Evolutionary conservation across 2,113 vertebrate genomes (phyloP).

Genomic region (Mustela lutreola): DNA sequence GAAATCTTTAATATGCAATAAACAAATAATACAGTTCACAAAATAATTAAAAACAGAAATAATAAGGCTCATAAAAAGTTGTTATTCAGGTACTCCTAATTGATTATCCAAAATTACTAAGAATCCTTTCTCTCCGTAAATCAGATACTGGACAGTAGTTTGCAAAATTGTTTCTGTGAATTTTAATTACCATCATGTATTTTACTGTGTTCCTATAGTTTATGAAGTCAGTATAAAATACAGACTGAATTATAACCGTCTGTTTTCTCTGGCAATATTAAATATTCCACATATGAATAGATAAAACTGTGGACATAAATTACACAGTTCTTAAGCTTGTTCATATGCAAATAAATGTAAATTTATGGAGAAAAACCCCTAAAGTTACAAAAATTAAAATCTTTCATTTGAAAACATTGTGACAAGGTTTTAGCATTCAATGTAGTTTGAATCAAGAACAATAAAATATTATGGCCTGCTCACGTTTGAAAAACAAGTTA

Average conservation of each 20-base stretch:
- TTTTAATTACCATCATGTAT: neutral
- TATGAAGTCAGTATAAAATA: constrained; percentile 25
- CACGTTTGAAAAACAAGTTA: constrained; percentile 1
- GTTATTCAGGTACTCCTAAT: neutral
- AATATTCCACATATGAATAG: constrained; percentile 31
- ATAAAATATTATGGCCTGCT: constrained; percentile 48
- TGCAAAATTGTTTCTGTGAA: neutral
- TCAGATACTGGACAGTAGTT: neutral
- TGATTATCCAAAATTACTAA: neutral
- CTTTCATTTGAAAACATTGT: constrained; percentile 4
- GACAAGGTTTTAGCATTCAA: constrained; percentile 14
- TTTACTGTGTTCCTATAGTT: neutral
- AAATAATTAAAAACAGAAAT: neutral
- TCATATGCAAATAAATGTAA: neutral
- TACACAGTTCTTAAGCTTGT: constrained; percentile 2
- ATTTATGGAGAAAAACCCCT: neutral
- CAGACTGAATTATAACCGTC: constrained; percentile 17
- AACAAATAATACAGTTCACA: neutral
- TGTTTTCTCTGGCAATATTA: neutral
- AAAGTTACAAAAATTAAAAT: constrained; percentile 47
- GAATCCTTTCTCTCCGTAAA: neutral
- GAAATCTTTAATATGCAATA: neutral
- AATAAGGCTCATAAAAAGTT: neutral
- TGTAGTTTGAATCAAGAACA: constrained; percentile 12
- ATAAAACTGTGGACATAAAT: neutral